Conservation (phyloP, 2,113 vertebrate species). For the Pomatostomus ruficeps region DNA sequence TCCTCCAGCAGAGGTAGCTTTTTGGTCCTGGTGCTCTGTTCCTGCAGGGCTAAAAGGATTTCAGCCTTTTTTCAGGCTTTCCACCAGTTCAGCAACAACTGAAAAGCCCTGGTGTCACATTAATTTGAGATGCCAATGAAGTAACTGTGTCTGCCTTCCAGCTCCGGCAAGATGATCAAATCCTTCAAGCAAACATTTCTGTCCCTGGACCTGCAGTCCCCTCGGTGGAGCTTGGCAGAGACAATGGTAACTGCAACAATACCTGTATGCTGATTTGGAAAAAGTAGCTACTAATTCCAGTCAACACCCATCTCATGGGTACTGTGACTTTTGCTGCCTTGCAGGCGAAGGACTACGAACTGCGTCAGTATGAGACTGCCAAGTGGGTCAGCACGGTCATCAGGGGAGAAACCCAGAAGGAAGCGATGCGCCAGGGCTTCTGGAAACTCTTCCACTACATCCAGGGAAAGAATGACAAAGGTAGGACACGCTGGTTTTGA, state of each 20-base stretch:
- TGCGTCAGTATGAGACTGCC: not conserved
- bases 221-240: constrained; percentile 31
- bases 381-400: constrained; percentile 55
- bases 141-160: not conserved
- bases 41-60: not conserved
- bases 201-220: constrained; percentile 53
- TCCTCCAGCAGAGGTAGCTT: not conserved
- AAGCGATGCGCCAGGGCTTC: constrained; percentile 40
- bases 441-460: constrained; percentile 61
- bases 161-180: constrained; percentile 49
- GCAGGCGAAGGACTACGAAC: constrained; percentile 38
- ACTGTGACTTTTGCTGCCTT: not conserved
- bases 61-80: not conserved
- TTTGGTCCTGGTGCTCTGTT: not conserved
- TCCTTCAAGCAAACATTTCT: constrained; percentile 55
- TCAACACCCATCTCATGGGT: not conserved
- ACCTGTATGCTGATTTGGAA: accelerated
- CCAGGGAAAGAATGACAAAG: constrained; percentile 48
- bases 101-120: not conserved
- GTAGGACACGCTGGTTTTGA: not conserved
- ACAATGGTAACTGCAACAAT: not conserved
- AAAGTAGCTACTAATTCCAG: not conserved
- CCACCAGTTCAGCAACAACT: not conserved
- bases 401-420: constrained; percentile 22
- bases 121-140: not conserved